phyloP scores from a whole-genome alignment of 2,113 vertebrate species.

The Vulpes ferrilata region DNA sequence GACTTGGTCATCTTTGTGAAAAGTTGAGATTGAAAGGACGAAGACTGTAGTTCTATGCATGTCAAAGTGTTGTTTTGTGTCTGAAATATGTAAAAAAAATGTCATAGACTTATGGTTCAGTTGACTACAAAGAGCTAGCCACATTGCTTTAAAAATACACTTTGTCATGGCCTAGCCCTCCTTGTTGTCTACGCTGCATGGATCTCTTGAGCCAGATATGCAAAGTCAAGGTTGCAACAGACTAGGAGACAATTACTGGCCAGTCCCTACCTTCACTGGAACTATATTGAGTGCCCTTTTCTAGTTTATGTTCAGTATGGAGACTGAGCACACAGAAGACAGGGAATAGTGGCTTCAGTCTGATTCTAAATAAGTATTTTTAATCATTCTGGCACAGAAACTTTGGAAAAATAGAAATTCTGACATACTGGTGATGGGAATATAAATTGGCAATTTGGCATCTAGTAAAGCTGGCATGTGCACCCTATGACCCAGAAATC shows the following conservation, averaged over 20 bases:
- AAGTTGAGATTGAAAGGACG: background rate
- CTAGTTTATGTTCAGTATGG: constrained; percentile 28
- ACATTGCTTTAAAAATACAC: background rate
- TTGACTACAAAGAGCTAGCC: background rate
- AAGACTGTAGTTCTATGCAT: background rate
- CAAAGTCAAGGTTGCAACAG: background rate
- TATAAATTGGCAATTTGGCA: background rate
- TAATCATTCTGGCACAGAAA: background rate
- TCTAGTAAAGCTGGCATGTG: background rate
- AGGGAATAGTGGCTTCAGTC: background rate
- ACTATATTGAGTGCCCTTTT: background rate
- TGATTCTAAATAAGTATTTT: background rate
- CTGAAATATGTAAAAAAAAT: constrained; percentile 6
- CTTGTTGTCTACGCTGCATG: background rate
- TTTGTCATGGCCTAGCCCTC: background rate
- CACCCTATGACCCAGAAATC: background rate
- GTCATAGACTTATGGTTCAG: background rate
- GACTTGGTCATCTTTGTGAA: background rate
- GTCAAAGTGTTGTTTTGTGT: background rate
- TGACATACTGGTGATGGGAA: background rate
- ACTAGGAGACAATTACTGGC: constrained; percentile 4
- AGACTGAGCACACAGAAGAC: background rate
- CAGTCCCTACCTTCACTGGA: background rate
- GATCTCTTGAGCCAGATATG: constrained; percentile 22
- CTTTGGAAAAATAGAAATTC: background rate